Conservation (phyloP, 2,888 invertebrate genomes). For the Mythimna ferrago region DNA sequence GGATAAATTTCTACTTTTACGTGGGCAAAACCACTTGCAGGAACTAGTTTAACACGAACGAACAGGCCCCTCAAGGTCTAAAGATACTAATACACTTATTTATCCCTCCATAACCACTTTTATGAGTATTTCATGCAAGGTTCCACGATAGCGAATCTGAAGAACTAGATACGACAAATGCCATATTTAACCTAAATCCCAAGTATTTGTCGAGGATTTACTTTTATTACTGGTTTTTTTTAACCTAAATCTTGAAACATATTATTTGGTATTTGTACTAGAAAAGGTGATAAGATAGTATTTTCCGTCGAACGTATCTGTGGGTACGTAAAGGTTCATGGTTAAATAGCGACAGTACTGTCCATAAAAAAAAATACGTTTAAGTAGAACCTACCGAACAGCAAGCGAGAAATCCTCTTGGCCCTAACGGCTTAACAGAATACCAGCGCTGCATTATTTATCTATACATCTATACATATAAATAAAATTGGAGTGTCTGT, state of each 20-base stretch:
- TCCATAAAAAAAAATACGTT: too few relatives aligned
- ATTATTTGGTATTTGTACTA: conserved; percentile 16
- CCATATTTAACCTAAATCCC: conserved; percentile 39
- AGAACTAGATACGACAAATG: conserved; percentile 44
- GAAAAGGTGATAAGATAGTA: conserved; percentile 32
- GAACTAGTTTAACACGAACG: neutral
- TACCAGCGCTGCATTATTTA: too few relatives aligned
- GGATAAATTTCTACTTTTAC: too few relatives aligned
- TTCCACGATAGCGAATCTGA: conserved; percentile 20
- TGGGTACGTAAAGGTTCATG: neutral
- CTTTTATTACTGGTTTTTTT: conserved; percentile 38
- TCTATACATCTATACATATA: too few relatives aligned
- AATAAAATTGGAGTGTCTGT: too few relatives aligned
- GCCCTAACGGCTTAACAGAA: too few relatives aligned
- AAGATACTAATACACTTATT: neutral
- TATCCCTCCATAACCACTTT: conserved; percentile 10
- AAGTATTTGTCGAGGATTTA: conserved; percentile 42
- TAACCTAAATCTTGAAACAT: conserved; percentile 23
- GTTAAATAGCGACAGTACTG: too few relatives aligned
- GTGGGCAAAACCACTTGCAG: too few relatives aligned
- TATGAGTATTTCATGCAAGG: conserved; percentile 21
- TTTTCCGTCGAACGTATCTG: neutral
- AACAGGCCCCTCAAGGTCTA: conserved; percentile 1
- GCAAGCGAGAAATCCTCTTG: too few relatives aligned
- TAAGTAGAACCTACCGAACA: too few relatives aligned